phyloP scores from a whole-genome alignment of 1,140 invertebrate species.

The Zaprionus nigranus region DNA sequence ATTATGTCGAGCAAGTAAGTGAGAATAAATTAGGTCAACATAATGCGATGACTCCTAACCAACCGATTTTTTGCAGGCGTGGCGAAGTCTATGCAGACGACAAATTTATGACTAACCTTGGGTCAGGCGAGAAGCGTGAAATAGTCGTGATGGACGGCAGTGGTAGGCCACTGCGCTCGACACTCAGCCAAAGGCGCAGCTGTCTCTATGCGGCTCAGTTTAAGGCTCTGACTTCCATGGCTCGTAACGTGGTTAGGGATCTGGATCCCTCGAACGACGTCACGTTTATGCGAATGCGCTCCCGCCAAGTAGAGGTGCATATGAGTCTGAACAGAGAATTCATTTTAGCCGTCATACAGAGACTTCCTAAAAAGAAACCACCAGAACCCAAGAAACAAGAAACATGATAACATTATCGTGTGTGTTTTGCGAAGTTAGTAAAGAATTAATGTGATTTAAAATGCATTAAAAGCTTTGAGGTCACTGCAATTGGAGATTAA shows the following conservation, averaged over 20 bases:
- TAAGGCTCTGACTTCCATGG: constrained; percentile 87
- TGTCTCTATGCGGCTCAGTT: constrained; percentile 23
- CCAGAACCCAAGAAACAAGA: too few relatives aligned
- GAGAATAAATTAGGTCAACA: too few relatives aligned
- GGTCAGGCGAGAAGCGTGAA: too few relatives aligned
- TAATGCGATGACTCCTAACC: too few relatives aligned
- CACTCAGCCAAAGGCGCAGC: constrained; percentile 39
- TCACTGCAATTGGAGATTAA: background rate
- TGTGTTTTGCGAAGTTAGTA: constrained; percentile 15
- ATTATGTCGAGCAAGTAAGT: too few relatives aligned
- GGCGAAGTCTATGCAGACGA: too few relatives aligned
- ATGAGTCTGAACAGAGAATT: constrained; percentile 48
- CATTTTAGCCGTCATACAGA: constrained; percentile 49
- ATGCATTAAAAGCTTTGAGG: background rate
- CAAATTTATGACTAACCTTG: too few relatives aligned
- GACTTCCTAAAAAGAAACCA: constrained; percentile 14
- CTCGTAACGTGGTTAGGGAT: constrained; percentile 89
- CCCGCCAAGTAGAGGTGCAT: constrained; percentile 92
- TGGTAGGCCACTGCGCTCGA: constrained; percentile 53
- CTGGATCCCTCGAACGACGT: constrained; percentile 92
- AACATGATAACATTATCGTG: background rate
- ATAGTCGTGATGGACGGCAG: constrained; percentile 54
- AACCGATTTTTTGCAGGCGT: too few relatives aligned
- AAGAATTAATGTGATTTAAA: background rate
- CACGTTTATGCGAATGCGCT: constrained; percentile 93